phyloP scores from a whole-genome alignment of 2,888 invertebrate genomes.

The Agriotes lineatus region DNA sequence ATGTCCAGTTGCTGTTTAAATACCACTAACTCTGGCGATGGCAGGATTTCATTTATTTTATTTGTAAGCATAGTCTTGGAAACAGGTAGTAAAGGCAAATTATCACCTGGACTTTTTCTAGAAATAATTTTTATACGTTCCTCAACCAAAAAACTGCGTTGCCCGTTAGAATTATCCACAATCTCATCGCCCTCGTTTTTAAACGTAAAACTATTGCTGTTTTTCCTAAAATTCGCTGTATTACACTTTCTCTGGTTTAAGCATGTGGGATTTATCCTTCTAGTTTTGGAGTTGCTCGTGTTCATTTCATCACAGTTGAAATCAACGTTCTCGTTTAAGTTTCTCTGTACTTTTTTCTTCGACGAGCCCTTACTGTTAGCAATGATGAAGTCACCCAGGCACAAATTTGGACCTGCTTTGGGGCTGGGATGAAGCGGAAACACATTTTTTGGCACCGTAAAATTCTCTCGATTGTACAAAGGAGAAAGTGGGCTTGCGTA shows the following conservation, averaged over 20 bases:
- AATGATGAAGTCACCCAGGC: slow-evolving; percentile 63
- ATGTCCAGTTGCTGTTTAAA: slow-evolving; percentile 69
- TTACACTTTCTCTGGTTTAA: slow-evolving; percentile 29
- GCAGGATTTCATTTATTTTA: slow-evolving; percentile 65
- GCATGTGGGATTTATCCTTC: slow-evolving; percentile 70
- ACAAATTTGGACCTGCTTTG: slow-evolving; percentile 52
- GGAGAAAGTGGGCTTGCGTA: slow-evolving; percentile 58
- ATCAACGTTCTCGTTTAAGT: slow-evolving; percentile 30
- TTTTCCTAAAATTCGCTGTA: slow-evolving; percentile 12
- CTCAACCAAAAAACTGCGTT: slow-evolving; percentile 49
- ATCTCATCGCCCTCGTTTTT: slow-evolving; percentile 15
- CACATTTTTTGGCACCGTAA: slow-evolving; percentile 48
- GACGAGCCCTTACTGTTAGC: slow-evolving; percentile 24
- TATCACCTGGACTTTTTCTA: slow-evolving; percentile 20
- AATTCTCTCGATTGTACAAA: slow-evolving; percentile 50
- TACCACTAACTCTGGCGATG: slow-evolving; percentile 67
- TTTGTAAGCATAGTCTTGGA: slow-evolving; percentile 49
- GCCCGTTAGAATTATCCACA: slow-evolving; percentile 40
- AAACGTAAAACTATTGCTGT: slow-evolving; percentile 26
- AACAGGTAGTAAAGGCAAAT: neutral
- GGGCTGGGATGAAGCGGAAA: slow-evolving; percentile 30
- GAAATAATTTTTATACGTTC: slow-evolving; percentile 52
- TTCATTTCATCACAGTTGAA: slow-evolving; percentile 25
- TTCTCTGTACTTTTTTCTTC: slow-evolving; percentile 53
- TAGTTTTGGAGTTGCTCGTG: slow-evolving; percentile 53